These are phyloP conservation scores for Xylota segnis DNA, from an alignment of 2,888 invertebrate genomes.

Conservation along the genomic window DNA sequence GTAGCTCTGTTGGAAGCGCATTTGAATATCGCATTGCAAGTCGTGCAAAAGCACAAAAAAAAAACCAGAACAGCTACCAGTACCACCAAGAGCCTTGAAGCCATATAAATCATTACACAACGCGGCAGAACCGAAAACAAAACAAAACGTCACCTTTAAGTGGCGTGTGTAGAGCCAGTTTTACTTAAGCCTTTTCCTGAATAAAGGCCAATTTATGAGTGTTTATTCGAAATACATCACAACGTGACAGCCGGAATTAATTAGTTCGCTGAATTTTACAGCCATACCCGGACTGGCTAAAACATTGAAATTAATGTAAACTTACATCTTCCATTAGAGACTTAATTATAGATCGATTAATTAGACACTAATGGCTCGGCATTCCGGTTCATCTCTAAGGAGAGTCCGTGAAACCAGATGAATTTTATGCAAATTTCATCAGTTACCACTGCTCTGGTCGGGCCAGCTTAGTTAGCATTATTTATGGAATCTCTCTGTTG, in stretches of 20 bases:
- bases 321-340: slow-evolving; percentile 56
- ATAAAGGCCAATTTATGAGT: slow-evolving; percentile 53
- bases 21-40: slow-evolving; percentile 34
- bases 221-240: slow-evolving; percentile 60
- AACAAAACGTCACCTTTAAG: slow-evolving; percentile 49
- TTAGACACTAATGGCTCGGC: slow-evolving; percentile 49
- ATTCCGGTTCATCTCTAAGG: slow-evolving; percentile 30
- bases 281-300: not conserved
- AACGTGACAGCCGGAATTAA: slow-evolving; percentile 52
- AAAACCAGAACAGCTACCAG: slow-evolving; percentile 29
- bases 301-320: slow-evolving; percentile 56
- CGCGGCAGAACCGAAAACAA: slow-evolving; percentile 33
- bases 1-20: slow-evolving; percentile 13
- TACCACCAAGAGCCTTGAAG: slow-evolving; percentile 19
- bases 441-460: slow-evolving; percentile 5
- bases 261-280: slow-evolving; percentile 35
- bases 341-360: slow-evolving; percentile 72
- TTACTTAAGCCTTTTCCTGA: slow-evolving; percentile 41
- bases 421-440: slow-evolving; percentile 52
- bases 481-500: slow-evolving; percentile 42
- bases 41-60: slow-evolving; percentile 16
- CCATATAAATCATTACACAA: slow-evolving; percentile 51
- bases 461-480: slow-evolving; percentile 46
- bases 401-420: slow-evolving; percentile 10
- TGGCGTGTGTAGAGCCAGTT: slow-evolving; percentile 57